These are phyloP conservation scores for Lepeophtheirus salmonis DNA, from an alignment of 1,140 invertebrate genomes.

Conservation along the genomic window DNA sequence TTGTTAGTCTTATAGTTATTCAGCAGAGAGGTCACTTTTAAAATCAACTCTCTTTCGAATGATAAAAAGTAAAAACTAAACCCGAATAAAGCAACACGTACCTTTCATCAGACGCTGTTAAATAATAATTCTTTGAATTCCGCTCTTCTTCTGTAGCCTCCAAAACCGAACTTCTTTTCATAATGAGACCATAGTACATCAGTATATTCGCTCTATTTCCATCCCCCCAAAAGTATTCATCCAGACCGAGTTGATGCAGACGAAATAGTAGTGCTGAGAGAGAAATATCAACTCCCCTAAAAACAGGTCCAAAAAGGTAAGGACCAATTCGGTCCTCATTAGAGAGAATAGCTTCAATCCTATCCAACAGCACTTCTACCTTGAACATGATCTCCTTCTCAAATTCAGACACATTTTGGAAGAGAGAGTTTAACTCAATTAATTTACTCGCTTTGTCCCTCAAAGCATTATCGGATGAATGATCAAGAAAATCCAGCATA, in stretches of 20 bases:
- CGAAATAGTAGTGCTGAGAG: background rate
- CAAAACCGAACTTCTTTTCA: background rate
- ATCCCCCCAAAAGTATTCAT: constrained; percentile 1
- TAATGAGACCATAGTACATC: background rate
- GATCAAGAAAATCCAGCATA: background rate
- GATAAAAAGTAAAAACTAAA: no score
- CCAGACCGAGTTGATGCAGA: constrained; percentile 11
- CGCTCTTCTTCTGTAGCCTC: background rate
- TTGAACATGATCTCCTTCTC: background rate
- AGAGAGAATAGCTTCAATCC: background rate
- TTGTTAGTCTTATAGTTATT: no score
- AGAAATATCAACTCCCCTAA: background rate
- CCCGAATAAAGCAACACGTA: background rate
- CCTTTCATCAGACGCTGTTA: background rate
- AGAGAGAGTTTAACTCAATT: background rate
- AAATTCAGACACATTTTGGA: background rate
- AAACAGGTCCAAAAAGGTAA: background rate
- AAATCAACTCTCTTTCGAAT: no score
- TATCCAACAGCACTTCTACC: background rate
- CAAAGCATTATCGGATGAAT: background rate
- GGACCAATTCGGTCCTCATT: background rate
- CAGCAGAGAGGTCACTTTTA: no score
- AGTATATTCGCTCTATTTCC: background rate
- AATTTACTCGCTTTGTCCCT: no score
- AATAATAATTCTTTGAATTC: background rate